Conservation (phyloP, 2,888 invertebrate species). For the Euproctis similis region DNA sequence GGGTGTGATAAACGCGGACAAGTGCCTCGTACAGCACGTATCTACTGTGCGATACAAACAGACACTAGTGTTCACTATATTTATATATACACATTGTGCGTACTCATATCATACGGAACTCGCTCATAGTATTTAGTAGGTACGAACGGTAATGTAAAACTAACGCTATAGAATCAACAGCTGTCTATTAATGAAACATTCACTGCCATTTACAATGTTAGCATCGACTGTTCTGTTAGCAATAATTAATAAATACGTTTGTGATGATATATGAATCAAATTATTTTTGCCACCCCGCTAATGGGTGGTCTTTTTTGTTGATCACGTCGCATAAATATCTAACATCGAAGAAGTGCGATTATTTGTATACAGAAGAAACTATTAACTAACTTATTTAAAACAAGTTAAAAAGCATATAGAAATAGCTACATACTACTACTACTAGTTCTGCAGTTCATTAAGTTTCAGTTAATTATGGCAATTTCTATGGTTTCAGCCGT, state of each 20-base stretch:
- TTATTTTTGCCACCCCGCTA: slow-evolving; percentile 48
- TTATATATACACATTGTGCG: too few species aligned
- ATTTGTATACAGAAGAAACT: too few species aligned
- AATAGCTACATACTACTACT: too few species aligned
- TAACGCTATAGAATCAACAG: slow-evolving; percentile 46
- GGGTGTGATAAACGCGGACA: slow-evolving; percentile 16
- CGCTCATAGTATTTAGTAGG: slow-evolving; percentile 41
- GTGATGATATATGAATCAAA: slow-evolving; percentile 44
- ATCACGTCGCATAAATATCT: background rate
- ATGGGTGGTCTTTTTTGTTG: slow-evolving; percentile 25
- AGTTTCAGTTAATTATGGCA: too few species aligned
- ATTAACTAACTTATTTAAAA: too few species aligned
- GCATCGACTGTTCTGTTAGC: slow-evolving; percentile 53
- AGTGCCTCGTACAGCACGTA: slow-evolving; percentile 47
- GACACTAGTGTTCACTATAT: slow-evolving; percentile 51
- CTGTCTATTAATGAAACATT: slow-evolving; percentile 39
- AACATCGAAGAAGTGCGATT: too few species aligned
- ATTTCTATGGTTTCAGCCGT: too few species aligned
- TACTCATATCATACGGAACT: slow-evolving; percentile 56
- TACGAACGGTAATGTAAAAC: slow-evolving; percentile 33
- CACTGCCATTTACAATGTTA: slow-evolving; percentile 19
- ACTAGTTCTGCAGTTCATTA: too few species aligned
- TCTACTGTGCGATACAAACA: slow-evolving; percentile 10
- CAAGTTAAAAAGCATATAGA: too few species aligned
- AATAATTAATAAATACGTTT: slow-evolving; percentile 63